Evolutionary conservation across 2,888 invertebrate genomes (phyloP).

Genomic region (Coremacera marginata): DNA sequence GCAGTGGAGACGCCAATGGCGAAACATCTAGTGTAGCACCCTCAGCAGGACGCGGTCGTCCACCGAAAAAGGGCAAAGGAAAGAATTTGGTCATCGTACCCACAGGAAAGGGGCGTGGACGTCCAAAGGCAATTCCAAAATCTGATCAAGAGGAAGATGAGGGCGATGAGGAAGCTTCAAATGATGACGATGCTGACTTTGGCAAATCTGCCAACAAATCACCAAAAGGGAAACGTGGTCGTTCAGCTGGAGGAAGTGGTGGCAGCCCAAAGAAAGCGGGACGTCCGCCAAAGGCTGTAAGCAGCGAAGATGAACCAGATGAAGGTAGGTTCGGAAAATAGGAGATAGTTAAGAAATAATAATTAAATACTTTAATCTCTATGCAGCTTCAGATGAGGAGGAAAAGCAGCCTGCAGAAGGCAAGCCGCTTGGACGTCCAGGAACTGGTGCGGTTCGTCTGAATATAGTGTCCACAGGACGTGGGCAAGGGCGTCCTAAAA

Average conservation of each 20-base stretch:
- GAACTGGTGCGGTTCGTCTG: slow-evolving; percentile 56
- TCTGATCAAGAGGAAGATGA: slow-evolving; percentile 29
- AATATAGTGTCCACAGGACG: slow-evolving; percentile 59
- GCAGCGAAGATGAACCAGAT: slow-evolving; percentile 55
- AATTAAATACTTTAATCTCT: not conserved
- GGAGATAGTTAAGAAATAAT: not conserved
- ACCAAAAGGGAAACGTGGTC: slow-evolving; percentile 20
- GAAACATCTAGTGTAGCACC: slow-evolving; percentile 2
- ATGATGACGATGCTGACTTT: slow-evolving; percentile 15
- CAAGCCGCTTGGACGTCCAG: slow-evolving; percentile 59
- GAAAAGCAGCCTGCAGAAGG: slow-evolving; percentile 50
- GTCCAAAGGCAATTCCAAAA: slow-evolving; percentile 38
- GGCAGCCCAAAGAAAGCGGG: slow-evolving; percentile 43
- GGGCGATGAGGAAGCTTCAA: slow-evolving; percentile 28
- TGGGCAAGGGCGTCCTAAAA: slow-evolving; percentile 60
- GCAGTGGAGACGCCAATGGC: slow-evolving; percentile 25
- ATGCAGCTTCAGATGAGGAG: slow-evolving; percentile 48
- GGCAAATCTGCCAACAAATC: slow-evolving; percentile 22
- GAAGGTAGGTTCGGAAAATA: slow-evolving; percentile 44
- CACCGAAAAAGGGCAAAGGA: slow-evolving; percentile 36
- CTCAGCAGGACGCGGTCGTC: slow-evolving; percentile 42
- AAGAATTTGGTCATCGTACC: not conserved
- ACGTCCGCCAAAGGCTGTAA: slow-evolving; percentile 52
- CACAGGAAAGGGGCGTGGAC: slow-evolving; percentile 44
- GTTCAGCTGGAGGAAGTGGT: slow-evolving; percentile 34